Conservation (phyloP, 2,797 vertebrate genomes). For the Sebastes alutus region DNA sequence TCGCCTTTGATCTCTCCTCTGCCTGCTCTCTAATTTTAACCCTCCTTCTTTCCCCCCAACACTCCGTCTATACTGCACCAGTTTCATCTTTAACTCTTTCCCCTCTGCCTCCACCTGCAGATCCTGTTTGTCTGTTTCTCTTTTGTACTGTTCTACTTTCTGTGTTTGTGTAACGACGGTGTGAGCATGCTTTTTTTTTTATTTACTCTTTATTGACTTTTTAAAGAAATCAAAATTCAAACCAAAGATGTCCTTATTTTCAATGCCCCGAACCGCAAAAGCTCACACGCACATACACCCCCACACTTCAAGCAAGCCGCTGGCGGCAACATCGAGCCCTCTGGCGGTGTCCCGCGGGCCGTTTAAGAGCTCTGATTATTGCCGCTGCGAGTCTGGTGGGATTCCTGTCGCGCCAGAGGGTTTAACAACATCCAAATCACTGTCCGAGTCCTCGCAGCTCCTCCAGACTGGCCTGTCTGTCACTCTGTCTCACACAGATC, state of each 20-base stretch:
- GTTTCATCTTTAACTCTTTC: conserved; percentile 27
- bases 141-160: not conserved
- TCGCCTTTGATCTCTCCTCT: conserved; percentile 69
- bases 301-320: conserved; percentile 3
- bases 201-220: not conserved
- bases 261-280: not conserved
- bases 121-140: not conserved
- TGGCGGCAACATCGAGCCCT: conserved; percentile 12
- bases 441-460: conserved; percentile 31
- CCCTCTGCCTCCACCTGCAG: not conserved
- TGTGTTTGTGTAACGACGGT: not conserved
- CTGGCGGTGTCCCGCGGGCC: conserved; percentile 35
- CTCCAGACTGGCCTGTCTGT: conserved; percentile 55
- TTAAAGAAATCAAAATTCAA: not conserved
- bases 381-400: conserved; percentile 54
- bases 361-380: conserved; percentile 68
- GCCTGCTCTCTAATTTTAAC: conserved; percentile 66
- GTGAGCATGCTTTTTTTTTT: not conserved
- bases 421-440: conserved; percentile 71
- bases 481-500: conserved; percentile 32
- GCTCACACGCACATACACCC: not conserved
- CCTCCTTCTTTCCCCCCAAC: conserved; percentile 12
- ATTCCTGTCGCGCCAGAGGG: conserved; percentile 71
- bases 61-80: conserved; percentile 23
- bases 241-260: not conserved